Conservation (phyloP, 2,888 invertebrate species). For the Zygogramma bicolorata region DNA sequence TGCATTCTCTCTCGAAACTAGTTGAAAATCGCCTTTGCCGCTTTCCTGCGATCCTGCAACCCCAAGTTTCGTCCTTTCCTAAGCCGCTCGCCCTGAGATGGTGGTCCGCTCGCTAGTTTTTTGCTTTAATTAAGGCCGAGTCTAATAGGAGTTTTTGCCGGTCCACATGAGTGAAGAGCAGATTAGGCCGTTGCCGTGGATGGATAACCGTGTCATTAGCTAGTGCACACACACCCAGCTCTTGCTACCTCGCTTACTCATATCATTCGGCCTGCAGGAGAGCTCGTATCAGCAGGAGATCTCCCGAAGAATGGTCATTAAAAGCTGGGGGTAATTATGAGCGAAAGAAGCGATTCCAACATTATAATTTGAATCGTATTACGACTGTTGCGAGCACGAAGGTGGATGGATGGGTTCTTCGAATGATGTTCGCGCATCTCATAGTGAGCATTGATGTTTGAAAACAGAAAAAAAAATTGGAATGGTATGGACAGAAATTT, state of each 20-base stretch:
- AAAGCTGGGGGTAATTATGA: slow-evolving; percentile 10
- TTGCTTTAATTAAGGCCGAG: slow-evolving; percentile 66
- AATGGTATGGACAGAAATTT: background rate
- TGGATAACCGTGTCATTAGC: slow-evolving; percentile 59
- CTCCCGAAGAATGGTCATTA: slow-evolving; percentile 9
- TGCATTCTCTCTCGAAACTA: background rate
- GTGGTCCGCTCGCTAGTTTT: slow-evolving; percentile 53
- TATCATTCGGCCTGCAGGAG: slow-evolving; percentile 7
- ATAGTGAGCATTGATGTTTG: background rate
- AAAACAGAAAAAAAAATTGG: background rate
- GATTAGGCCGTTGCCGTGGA: slow-evolving; percentile 55
- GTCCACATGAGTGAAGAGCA: slow-evolving; percentile 63
- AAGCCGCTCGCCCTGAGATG: slow-evolving; percentile 19
- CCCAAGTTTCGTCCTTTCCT: background rate
- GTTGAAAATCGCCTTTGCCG: background rate
- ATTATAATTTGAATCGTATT: slow-evolving; percentile 6
- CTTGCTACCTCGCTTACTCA: slow-evolving; percentile 21
- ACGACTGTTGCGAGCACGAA: background rate
- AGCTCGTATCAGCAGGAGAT: background rate
- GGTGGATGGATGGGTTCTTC: background rate
- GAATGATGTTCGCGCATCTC: background rate
- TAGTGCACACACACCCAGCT: slow-evolving; percentile 32
- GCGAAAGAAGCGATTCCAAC: slow-evolving; percentile 1
- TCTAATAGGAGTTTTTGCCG: slow-evolving; percentile 65
- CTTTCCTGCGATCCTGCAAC: slow-evolving; percentile 19